Evolutionary conservation across 1,140 invertebrate species (phyloP).

Genomic region (Leucophenga varia): DNA sequence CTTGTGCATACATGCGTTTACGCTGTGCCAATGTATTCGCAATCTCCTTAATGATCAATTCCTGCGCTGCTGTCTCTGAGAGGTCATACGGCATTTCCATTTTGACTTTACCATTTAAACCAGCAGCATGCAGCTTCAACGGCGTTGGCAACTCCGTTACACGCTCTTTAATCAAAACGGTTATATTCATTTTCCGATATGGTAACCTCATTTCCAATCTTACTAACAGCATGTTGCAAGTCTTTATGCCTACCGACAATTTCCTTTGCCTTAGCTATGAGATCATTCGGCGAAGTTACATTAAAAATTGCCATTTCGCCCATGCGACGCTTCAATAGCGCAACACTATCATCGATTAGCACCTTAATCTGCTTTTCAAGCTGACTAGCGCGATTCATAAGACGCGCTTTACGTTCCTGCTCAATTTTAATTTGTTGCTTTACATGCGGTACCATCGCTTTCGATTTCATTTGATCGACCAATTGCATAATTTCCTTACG

Average conservation of each 20-base stretch:
- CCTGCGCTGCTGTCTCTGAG: slow-evolving; percentile 69
- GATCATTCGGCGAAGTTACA: slow-evolving; percentile 77
- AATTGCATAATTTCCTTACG: slow-evolving; percentile 81
- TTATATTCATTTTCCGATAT: slow-evolving; percentile 68
- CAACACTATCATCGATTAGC: slow-evolving; percentile 87
- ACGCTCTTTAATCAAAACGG: slow-evolving; percentile 66
- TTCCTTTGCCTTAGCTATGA: slow-evolving; percentile 87
- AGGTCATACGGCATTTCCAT: slow-evolving; percentile 43
- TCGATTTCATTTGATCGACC: slow-evolving; percentile 78
- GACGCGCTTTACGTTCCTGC: slow-evolving; percentile 77
- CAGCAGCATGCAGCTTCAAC: slow-evolving; percentile 50
- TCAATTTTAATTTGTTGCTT: slow-evolving; percentile 79
- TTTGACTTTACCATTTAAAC: slow-evolving; percentile 39
- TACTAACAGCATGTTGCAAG: slow-evolving; percentile 80
- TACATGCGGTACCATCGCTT: slow-evolving; percentile 71
- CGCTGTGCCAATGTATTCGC: slow-evolving; percentile 76
- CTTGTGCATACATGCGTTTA: slow-evolving; percentile 78
- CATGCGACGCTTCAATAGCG: slow-evolving; percentile 84
- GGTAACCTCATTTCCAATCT: slow-evolving; percentile 77
- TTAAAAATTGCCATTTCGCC: slow-evolving; percentile 82
- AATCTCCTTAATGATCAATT: slow-evolving; percentile 82
- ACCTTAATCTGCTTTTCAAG: slow-evolving; percentile 89
- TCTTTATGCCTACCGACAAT: slow-evolving; percentile 90
- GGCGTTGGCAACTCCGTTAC: slow-evolving; percentile 57
- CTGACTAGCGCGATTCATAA: slow-evolving; percentile 77